phyloP scores from a whole-genome alignment of 1,140 invertebrate genomes.

The Dreissena rostriformis region DNA sequence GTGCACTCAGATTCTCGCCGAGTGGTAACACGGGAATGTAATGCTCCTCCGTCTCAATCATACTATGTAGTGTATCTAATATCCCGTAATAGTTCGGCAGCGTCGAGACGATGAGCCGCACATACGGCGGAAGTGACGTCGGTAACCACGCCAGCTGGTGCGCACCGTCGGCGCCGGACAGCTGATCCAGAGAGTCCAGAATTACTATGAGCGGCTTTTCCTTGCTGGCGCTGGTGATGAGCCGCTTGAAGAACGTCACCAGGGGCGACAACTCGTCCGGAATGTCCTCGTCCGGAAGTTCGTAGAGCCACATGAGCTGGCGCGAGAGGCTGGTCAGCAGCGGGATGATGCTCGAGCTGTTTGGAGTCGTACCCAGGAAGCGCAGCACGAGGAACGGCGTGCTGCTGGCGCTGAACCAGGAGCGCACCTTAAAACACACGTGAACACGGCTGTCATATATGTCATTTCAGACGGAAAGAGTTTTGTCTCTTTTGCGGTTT shows the following conservation, averaged over 20 bases:
- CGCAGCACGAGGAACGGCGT: slow-evolving; percentile 94
- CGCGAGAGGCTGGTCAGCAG: slow-evolving; percentile 97
- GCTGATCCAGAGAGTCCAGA: slow-evolving; percentile 81
- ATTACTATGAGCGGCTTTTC: slow-evolving; percentile 82
- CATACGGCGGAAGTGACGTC: slow-evolving; percentile 92
- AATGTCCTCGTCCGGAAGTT: slow-evolving; percentile 95
- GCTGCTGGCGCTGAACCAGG: slow-evolving; percentile 79
- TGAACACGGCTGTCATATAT: too few relatives aligned
- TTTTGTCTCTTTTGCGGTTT: too few relatives aligned
- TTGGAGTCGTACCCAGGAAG: slow-evolving; percentile 98
- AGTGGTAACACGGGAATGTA: slow-evolving; percentile 86
- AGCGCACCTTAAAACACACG: slow-evolving; percentile 50
- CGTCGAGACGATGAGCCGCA: slow-evolving; percentile 92
- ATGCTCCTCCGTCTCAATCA: slow-evolving; percentile 94
- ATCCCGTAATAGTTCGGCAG: slow-evolving; percentile 78
- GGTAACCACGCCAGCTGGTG: slow-evolving; percentile 99
- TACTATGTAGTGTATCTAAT: slow-evolving; percentile 86
- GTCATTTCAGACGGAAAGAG: too few relatives aligned
- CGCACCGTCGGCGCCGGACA: slow-evolving; percentile 96
- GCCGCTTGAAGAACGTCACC: slow-evolving; percentile 96
- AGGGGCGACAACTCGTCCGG: slow-evolving; percentile 97
- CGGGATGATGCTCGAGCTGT: slow-evolving; percentile 96
- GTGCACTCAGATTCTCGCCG: slow-evolving; percentile 92
- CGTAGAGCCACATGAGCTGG: slow-evolving; percentile 96
- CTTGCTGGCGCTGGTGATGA: slow-evolving; percentile 83